A percentile compares a stretch with the other conserved stretches of the same genome.
Evolutionary conservation across 2,113 vertebrate species (phyloP).

Genomic region (Girardinichthys multiradiatus): DNA sequence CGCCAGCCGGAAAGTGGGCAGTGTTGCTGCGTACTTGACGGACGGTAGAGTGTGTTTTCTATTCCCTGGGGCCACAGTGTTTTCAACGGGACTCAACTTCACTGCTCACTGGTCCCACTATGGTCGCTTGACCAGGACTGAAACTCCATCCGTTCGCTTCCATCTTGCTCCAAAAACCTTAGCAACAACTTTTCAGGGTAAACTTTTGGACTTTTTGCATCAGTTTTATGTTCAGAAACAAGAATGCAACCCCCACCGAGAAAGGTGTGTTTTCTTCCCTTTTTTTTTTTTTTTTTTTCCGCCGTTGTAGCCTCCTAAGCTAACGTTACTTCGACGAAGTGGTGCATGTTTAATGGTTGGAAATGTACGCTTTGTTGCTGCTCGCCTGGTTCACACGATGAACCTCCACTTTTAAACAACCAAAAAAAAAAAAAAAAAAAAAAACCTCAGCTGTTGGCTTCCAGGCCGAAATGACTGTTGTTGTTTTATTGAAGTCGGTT

Average conservation of each 20-base stretch:
- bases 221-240: slow-evolving; percentile 67
- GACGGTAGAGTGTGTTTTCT: slow-evolving; percentile 63
- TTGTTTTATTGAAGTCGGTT: not conserved
- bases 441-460: not conserved
- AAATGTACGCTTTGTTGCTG: slow-evolving; percentile 64
- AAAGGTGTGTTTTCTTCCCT: slow-evolving; percentile 83
- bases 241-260: slow-evolving; percentile 95
- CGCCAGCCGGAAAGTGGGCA: slow-evolving; percentile 5
- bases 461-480: not conserved
- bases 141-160: slow-evolving; percentile 4
- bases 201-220: slow-evolving; percentile 40
- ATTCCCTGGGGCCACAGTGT: slow-evolving; percentile 66
- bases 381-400: slow-evolving; percentile 8
- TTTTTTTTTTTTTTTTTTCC: not conserved
- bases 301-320: slow-evolving; percentile 55
- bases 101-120: slow-evolving; percentile 53
- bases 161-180: slow-evolving; percentile 6
- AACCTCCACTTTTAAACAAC: not conserved
- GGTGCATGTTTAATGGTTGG: slow-evolving; percentile 68
- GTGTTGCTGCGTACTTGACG: not conserved
- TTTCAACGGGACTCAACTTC: slow-evolving; percentile 69
- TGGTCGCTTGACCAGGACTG: slow-evolving; percentile 65
- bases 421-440: too few species aligned
- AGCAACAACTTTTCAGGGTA: slow-evolving; percentile 31
- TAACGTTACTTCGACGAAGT: slow-evolving; percentile 66